Evolutionary conservation across 2,888 invertebrate species (phyloP).

Genomic region (Plebejus melissa): DNA sequence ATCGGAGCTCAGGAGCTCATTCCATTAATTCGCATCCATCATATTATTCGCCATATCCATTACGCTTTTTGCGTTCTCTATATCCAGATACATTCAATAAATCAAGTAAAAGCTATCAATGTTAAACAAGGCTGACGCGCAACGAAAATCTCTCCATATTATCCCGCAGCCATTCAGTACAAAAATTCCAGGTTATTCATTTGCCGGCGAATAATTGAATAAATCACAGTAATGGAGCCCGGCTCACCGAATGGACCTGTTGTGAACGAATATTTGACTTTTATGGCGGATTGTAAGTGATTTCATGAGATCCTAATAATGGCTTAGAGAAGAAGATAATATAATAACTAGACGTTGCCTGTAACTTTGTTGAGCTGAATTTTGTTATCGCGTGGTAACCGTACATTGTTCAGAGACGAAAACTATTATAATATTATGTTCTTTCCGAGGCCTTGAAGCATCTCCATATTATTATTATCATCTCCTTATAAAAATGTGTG

Average conservation of each 20-base stretch:
- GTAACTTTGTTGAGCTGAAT: no score
- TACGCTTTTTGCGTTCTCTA: conserved; percentile 7
- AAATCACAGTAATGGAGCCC: conserved; percentile 66
- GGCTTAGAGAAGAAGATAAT: neutral
- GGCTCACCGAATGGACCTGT: conserved; percentile 61
- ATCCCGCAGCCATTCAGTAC: conserved; percentile 38
- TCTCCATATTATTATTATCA: no score
- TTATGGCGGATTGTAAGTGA: neutral
- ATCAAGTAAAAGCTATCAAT: conserved; percentile 31
- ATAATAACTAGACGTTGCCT: no score
- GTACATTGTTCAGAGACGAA: no score
- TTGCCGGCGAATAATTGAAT: conserved; percentile 70
- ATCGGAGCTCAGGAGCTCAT: neutral
- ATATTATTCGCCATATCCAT: neutral
- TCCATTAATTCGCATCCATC: neutral
- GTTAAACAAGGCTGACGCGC: conserved; percentile 33
- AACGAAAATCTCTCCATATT: conserved; percentile 35
- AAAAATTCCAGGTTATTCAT: conserved; percentile 55
- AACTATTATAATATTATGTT: no score
- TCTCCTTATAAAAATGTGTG: no score
- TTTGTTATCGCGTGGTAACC: no score
- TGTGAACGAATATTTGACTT: conserved; percentile 41
- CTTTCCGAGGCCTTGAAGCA: no score
- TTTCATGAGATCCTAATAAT: neutral
- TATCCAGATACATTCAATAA: conserved; percentile 26